Evolutionary conservation across 2,113 vertebrate species (phyloP).

Genomic region (Notothenia rossii): DNA sequence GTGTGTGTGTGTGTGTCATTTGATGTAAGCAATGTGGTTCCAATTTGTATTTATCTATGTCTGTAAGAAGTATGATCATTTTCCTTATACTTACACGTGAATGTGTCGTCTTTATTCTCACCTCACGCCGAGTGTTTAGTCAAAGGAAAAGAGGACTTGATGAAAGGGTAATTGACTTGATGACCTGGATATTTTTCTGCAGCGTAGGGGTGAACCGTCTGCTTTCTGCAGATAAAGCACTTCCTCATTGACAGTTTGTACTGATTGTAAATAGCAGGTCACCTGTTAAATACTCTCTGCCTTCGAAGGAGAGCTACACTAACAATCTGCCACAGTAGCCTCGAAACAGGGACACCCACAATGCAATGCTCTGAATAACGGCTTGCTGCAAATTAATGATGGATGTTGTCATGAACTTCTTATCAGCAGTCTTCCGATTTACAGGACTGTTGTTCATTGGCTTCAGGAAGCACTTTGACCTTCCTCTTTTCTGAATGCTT

Average conservation of each 20-base stretch:
- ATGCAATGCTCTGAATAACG: not conserved
- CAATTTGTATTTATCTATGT: not conserved
- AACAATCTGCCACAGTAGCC: not conserved
- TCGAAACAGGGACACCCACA: not conserved
- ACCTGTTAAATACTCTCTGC: not conserved
- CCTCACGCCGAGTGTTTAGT: not conserved
- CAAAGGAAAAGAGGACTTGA: slow-evolving; percentile 10
- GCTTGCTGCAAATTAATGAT: not conserved
- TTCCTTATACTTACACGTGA: not conserved
- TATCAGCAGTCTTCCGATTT: slow-evolving; percentile 4
- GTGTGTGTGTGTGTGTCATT: not conserved
- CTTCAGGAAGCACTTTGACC: slow-evolving; percentile 17
- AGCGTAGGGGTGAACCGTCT: not conserved
- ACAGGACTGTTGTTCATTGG: not conserved
- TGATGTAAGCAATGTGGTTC: not conserved
- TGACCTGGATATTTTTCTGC: slow-evolving; percentile 21
- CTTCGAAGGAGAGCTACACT: not conserved
- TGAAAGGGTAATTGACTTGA: slow-evolving; percentile 38
- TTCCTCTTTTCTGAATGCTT: not conserved
- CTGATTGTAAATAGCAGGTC: slow-evolving; percentile 31
- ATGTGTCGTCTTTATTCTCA: not conserved
- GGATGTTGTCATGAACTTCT: slow-evolving; percentile 3
- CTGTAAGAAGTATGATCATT: not conserved
- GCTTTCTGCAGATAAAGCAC: slow-evolving; percentile 31
- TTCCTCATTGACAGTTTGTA: slow-evolving; percentile 22